Base-by-base conservation (phyloP, 2,797 vertebrate species). In the Mus caroli region DNA sequence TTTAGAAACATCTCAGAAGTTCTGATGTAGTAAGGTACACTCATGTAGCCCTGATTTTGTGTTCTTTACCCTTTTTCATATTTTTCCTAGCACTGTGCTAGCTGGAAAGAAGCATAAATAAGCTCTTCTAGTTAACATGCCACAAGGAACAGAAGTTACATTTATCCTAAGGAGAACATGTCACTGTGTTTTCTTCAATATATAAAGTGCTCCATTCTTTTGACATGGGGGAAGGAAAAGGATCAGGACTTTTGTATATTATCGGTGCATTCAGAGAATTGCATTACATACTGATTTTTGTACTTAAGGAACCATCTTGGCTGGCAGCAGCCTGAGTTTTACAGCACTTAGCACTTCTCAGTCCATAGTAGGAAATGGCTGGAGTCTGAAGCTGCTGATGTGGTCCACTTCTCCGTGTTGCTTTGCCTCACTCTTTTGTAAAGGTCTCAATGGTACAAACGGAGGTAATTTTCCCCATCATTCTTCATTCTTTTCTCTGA, bases 1-100 rank as follows among this genome's bases (percentile, higher is more conserved):
- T 62, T 89, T 91, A 67, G n/a, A 89, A 96, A 46, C 28, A 34
- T 14, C 9, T 85, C 75, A 87, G 64, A 78, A 86, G 84, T 96
- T 96, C 69, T 79, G 31, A 71, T 87, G 85, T 73, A 52, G 69
- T 79, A 54, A 89, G 11, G 8, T 80, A 34, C n/a, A 89, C 87
- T 58, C 8, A 1, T 64, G 17, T 37, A 79, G 64, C 73, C 20
- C 2, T 69, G 71, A 85, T 34, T 95, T 96, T 13, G 46, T n/a
- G 15, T 37, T 0, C 12, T 88, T 91, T 9, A 62, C 0, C 0
- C 24, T 54, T 84, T 78, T 69, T n/a, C 24, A 28, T 31, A 22
- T 43, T 2, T 52, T 79, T 71, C 62, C 11, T 87, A 76, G 15
- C 46, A 76, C 75, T 93, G 80, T 40, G 40, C 28, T 75, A 95